Percentiles rank a stretch among this genome's conserved stretches.
phyloP scores from a whole-genome alignment of 2,888 invertebrate genomes.

The Drosophila prostipennis region DNA sequence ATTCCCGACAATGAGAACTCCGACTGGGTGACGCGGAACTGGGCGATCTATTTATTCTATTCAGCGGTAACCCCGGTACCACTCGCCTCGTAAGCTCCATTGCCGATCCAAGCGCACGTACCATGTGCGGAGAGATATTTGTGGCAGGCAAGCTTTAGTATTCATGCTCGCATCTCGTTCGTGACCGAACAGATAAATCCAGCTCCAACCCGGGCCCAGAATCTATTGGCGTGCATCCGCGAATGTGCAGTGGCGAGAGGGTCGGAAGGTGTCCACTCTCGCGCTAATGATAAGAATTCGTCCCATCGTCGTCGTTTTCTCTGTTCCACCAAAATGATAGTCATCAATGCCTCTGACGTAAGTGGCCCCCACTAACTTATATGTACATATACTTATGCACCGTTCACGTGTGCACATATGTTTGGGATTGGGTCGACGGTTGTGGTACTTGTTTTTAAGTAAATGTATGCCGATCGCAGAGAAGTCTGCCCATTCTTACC shows the following conservation, averaged over 20 bases:
- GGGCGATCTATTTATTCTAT: not conserved
- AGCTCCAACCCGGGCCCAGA: constrained; percentile 19
- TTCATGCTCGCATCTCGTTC: constrained; percentile 59
- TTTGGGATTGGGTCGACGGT: constrained; percentile 21
- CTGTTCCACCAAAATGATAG: constrained; percentile 60
- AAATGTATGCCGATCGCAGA: constrained; percentile 5
- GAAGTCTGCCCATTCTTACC: constrained; percentile 26
- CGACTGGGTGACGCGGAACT: not conserved
- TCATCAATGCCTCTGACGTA: constrained; percentile 72
- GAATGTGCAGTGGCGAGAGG: constrained; percentile 48
- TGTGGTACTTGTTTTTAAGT: constrained; percentile 17
- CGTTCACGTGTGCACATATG: constrained; percentile 6
- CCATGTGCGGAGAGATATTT: constrained; percentile 9
- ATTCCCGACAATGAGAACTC: not conserved
- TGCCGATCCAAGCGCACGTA: constrained; percentile 1
- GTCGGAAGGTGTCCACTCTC: constrained; percentile 14
- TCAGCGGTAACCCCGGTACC: not conserved
- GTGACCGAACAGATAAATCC: constrained; percentile 53
- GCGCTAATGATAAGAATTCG: constrained; percentile 65
- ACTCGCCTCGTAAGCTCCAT: not conserved
- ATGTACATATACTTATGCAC: constrained; percentile 1
- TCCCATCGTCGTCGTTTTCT: constrained; percentile 55
- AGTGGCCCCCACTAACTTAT: constrained; percentile 48
- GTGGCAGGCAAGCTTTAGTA: constrained; percentile 14
- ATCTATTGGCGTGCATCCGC: constrained; percentile 26